phyloP scores from a whole-genome alignment of 2,888 invertebrate genomes.

The Drosophila yooni region DNA sequence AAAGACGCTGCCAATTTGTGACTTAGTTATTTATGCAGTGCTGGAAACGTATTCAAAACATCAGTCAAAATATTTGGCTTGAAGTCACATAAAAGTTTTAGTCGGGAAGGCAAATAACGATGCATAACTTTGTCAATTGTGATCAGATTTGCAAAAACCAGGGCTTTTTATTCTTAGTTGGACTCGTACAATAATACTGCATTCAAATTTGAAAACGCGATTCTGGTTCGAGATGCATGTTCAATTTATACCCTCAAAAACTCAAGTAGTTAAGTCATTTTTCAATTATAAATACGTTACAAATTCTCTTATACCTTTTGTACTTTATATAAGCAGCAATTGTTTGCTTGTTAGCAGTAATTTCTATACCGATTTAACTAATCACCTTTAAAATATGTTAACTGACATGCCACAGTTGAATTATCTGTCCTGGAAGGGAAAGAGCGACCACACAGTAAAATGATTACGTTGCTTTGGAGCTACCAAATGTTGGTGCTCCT shows the following conservation, averaged over 20 bases:
- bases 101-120: neutral
- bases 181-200: neutral
- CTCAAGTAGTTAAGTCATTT: neutral
- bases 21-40: slow-evolving; percentile 17
- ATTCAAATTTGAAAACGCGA: neutral
- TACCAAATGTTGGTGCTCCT: no score
- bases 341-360: neutral
- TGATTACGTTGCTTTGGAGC: slow-evolving; percentile 19
- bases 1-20: slow-evolving; percentile 9
- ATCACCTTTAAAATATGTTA: slow-evolving; percentile 22
- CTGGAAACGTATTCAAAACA: neutral
- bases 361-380: neutral
- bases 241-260: neutral
- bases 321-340: neutral
- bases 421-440: slow-evolving; percentile 17
- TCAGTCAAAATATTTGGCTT: neutral
- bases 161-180: neutral
- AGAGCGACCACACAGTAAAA: slow-evolving; percentile 65
- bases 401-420: slow-evolving; percentile 23
- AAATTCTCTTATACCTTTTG: neutral
- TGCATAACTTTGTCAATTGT: no score
- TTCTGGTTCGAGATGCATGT: neutral
- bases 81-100: neutral
- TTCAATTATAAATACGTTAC: neutral
- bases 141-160: neutral